These are phyloP conservation scores for Drosophila teissieri DNA, from an alignment of 1,140 invertebrate genomes.

Conservation along the genomic window DNA sequence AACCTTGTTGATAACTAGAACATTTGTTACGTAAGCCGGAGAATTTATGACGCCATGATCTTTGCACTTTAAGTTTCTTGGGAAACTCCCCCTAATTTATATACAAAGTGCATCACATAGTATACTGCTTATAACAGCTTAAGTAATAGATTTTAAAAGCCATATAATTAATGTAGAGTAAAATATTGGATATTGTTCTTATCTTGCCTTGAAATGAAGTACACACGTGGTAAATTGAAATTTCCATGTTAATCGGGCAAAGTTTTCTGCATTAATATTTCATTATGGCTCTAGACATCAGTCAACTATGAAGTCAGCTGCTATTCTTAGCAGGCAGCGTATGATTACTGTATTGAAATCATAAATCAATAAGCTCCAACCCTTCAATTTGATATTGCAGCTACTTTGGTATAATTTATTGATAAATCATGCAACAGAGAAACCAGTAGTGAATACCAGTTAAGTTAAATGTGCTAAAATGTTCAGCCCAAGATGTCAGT, in stretches of 20 bases:
- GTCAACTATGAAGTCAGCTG: slow-evolving; percentile 30
- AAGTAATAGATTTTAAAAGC: too few species aligned
- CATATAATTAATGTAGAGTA: too few species aligned
- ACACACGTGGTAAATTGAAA: neutral
- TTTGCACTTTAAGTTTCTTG: neutral
- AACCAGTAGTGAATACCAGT: slow-evolving; percentile 4
- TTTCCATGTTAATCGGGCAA: neutral
- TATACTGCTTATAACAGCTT: neutral
- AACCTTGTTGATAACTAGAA: slow-evolving; percentile 20
- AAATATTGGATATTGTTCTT: too few species aligned
- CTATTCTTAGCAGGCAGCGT: slow-evolving; percentile 18
- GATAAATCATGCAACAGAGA: slow-evolving; percentile 11
- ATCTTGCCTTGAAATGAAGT: too few species aligned
- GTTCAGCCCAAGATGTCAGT: slow-evolving; percentile 28
- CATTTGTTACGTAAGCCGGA: slow-evolving; percentile 10
- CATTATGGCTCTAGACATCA: slow-evolving; percentile 29
- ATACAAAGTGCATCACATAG: neutral
- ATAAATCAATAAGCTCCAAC: slow-evolving; percentile 36
- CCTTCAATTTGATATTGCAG: slow-evolving; percentile 5
- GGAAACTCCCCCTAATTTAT: neutral
- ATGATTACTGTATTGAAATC: slow-evolving; percentile 25
- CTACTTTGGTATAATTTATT: slow-evolving; percentile 26
- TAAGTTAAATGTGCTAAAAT: slow-evolving; percentile 45
- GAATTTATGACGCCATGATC: slow-evolving; percentile 12
- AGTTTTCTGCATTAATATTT: slow-evolving; percentile 26